A percentile compares a stretch with the other conserved stretches of the same genome.
These are phyloP conservation scores for Antechinus stuartii DNA, from an alignment of 2,113 vertebrate species.

Conservation along the genomic window DNA sequence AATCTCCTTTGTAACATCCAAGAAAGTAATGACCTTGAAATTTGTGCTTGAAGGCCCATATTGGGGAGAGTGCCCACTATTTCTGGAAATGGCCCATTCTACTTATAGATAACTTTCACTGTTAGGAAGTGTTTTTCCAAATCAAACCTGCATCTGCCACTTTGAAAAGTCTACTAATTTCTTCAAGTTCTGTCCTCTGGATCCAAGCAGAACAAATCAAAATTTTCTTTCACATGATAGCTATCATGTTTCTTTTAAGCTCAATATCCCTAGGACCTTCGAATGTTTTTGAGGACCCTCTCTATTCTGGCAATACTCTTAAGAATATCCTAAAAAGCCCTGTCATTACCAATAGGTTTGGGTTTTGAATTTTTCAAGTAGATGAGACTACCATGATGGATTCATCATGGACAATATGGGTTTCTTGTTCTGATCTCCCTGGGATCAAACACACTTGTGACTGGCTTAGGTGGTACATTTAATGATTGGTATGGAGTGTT, in stretches of 20 bases:
- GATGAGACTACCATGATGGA: accelerated
- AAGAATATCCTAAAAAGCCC: not conserved
- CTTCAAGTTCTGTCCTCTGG: not conserved
- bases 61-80: not conserved
- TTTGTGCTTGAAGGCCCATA: not conserved
- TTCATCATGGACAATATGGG: not conserved
- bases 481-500: not conserved
- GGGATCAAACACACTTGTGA: not conserved
- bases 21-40: not conserved
- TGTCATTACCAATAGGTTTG: not conserved
- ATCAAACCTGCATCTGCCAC: not conserved
- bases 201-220: not conserved
- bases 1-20: not conserved
- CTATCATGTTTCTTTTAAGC: not conserved
- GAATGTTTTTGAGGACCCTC: not conserved
- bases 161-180: not conserved
- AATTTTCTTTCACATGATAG: not conserved
- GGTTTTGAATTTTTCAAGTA: not conserved
- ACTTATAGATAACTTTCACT: not conserved
- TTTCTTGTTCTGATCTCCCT: not conserved
- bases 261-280: not conserved
- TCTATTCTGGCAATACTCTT: not conserved
- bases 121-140: not conserved
- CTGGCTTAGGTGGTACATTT: not conserved
- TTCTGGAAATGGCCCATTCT: not conserved